Evolutionary conservation across 2,888 invertebrate genomes (phyloP), one percentile per base, ranked within the genome.

Genomic region (Eudasyphora cyanicolor): DNA sequence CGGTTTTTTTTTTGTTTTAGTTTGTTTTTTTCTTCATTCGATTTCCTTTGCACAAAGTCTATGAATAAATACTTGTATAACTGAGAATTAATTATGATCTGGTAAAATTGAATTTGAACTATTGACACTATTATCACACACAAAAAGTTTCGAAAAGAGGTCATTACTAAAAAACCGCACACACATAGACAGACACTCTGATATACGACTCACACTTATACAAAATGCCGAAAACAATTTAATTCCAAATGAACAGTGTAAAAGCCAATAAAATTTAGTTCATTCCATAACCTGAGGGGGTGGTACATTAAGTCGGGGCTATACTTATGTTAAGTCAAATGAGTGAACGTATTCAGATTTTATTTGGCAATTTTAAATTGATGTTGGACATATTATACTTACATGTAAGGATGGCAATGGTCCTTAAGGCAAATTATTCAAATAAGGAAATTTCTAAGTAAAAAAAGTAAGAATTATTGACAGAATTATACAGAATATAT

Each of bases 21-120:
- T 24, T 57, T 57, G 24, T 57, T 57, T 17, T 17, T 64, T 64
- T 21, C 35, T 64, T 10, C 19, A 38, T 2, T 57, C 27, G n/a
- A n/a, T n/a, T n/a, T n/a, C n/a, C n/a, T n/a, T n/a, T n/a, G n/a
- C n/a, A n/a, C n/a, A n/a, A n/a, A n/a, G 35, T 12, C 38, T 21
- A 10, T 10, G n/a, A n/a, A 64, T 64, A 64, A 64, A 64, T 35
- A 27, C 29, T 60, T 14, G 29, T 29, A 29, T 29, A 67, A 24
- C 45, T 45, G 29, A 75, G 67, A 80, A 82, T 82, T 79, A 85
- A 80, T 85, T 79, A 76, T 70, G 62, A 74, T 73, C 73, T 32
- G 54, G 35, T 45, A 62, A 76, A 69, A 69, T 74, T 69, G 32
- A 21, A 62, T 70, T 21, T 79, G 76, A 84, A 73, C 77, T 76